phyloP scores from a whole-genome alignment of 2,888 invertebrate genomes.

The Pseudococcus viburni region DNA sequence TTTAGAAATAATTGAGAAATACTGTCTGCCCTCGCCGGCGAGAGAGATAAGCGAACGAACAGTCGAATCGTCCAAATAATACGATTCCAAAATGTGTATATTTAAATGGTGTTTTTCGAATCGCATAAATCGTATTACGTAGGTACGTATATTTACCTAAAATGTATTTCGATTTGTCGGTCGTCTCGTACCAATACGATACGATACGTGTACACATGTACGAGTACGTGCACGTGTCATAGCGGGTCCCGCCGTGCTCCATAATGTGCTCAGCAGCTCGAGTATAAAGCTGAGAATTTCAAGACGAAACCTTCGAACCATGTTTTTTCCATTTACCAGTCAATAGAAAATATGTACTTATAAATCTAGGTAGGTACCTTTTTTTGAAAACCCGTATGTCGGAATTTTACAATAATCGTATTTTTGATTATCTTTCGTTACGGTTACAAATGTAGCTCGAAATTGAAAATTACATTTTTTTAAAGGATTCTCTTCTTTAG shows the following conservation, averaged over 20 bases:
- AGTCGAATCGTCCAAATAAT: neutral
- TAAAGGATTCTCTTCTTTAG: no score
- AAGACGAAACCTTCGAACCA: neutral
- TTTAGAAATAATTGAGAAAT: neutral
- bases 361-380: no score
- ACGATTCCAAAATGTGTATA: neutral
- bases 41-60: neutral
- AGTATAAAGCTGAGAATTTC: neutral
- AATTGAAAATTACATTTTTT: no score
- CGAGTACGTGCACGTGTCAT: neutral
- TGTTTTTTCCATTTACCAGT: conserved; percentile 4
- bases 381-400: no score
- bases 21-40: neutral
- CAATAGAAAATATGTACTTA: neutral
- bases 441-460: no score
- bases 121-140: neutral
- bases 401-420: no score
- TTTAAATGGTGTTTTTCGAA: neutral
- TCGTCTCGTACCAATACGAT: no score
- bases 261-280: no score
- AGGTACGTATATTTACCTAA: neutral
- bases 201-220: no score
- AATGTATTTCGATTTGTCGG: no score
- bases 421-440: no score
- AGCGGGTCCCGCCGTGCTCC: neutral